Percentiles rank a stretch among this genome's conserved stretches.
phyloP scores from a whole-genome alignment of 2,797 vertebrate species.

The Platalea minor region DNA sequence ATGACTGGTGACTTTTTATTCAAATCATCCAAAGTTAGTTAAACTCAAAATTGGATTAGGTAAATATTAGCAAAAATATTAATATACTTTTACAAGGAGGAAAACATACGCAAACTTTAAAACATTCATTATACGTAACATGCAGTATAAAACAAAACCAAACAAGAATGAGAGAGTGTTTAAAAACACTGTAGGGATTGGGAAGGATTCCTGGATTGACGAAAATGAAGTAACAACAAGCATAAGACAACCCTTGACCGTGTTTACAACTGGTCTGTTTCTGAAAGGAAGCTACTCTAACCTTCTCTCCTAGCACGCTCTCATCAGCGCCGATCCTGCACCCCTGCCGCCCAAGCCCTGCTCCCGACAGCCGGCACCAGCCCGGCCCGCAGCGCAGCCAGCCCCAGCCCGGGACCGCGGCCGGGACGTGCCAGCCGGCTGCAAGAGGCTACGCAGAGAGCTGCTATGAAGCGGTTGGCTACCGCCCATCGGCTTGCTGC shows the following conservation, averaged over 20 bases:
- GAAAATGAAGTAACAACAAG: background rate
- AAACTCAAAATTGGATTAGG: conserved; percentile 50
- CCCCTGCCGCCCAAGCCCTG: background rate
- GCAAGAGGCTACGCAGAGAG: background rate
- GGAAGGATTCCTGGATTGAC: background rate
- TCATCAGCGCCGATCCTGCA: fast-evolving
- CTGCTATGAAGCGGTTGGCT: background rate
- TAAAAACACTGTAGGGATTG: background rate
- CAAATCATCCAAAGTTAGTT: conserved; percentile 49
- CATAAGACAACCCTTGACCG: background rate
- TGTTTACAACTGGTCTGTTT: background rate
- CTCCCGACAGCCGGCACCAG: background rate
- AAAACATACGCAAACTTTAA: background rate
- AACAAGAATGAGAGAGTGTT: background rate
- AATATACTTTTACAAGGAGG: conserved; percentile 8
- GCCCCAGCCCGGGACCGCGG: background rate
- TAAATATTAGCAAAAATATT: conserved; percentile 64
- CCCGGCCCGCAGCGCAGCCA: background rate
- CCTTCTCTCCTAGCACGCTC: background rate
- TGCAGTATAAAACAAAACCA: background rate
- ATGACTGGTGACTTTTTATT: background rate
- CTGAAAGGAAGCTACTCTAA: background rate
- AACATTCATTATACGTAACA: background rate
- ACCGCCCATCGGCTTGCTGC: background rate
- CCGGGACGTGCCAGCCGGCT: background rate